A percentile compares a stretch with the other conserved stretches of the same genome.
Conservation (phyloP, 2,797 vertebrate genomes). For the Nannoperca australis region DNA sequence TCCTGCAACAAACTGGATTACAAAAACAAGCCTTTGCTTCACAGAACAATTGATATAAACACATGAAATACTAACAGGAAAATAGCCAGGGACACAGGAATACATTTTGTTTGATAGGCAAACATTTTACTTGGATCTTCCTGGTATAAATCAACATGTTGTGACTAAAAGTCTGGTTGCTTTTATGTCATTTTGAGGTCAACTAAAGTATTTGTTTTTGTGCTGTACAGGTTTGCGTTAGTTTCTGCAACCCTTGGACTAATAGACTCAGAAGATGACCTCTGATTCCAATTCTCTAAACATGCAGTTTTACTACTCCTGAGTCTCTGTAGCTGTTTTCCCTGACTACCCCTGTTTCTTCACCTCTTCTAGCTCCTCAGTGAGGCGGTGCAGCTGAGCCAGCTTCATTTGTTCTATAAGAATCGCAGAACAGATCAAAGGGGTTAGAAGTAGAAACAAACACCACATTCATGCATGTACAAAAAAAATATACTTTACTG, state of each 20-base stretch:
- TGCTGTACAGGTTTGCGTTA: not conserved
- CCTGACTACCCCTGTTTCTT: slow-evolving; percentile 36
- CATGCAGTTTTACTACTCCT: slow-evolving; percentile 23
- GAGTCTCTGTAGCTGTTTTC: slow-evolving; percentile 13
- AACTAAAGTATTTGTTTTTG: not conserved
- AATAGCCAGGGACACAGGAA: not conserved
- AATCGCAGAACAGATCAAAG: slow-evolving; percentile 18
- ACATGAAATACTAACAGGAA: not conserved
- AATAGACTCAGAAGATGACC: not conserved
- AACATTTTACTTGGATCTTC: not conserved
- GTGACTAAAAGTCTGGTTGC: not conserved
- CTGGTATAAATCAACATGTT: not conserved
- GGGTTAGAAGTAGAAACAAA: slow-evolving; percentile 1
- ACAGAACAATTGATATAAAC: slow-evolving; percentile 2
- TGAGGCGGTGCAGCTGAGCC: slow-evolving; percentile 61
- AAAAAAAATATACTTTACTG: not conserved
- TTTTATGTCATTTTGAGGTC: not conserved
- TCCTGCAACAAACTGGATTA: not conserved
- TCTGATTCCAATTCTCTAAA: not conserved
- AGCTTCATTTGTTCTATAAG: slow-evolving; percentile 73
- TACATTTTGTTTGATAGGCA: not conserved
- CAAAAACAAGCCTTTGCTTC: not conserved
- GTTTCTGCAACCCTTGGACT: not conserved
- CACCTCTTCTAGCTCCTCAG: slow-evolving; percentile 50
- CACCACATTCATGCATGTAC: not conserved